Evolutionary conservation across 2,888 invertebrate species (phyloP).

Genomic region (Micoletzkya japonica): DNA sequence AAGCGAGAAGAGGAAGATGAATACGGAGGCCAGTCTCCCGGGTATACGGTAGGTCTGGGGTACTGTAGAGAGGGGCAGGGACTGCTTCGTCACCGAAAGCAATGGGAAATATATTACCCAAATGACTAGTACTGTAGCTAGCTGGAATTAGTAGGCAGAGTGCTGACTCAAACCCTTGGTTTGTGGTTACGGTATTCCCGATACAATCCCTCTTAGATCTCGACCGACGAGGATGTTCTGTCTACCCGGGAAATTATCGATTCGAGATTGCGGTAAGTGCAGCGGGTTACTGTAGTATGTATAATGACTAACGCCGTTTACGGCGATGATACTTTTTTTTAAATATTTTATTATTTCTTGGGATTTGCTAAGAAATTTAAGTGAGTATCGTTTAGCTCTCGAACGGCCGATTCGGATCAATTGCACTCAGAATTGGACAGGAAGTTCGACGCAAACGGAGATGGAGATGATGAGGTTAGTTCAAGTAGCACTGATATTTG

Average conservation of each 20-base stretch:
- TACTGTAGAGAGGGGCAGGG: not conserved
- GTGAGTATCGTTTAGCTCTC: too few species aligned
- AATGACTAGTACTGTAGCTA: too few species aligned
- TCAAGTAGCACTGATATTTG: not conserved
- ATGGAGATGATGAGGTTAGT: not conserved
- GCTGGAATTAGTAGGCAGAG: too few species aligned
- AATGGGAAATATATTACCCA: not conserved
- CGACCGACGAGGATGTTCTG: conserved; percentile 2
- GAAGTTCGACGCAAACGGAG: not conserved
- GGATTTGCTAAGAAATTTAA: too few species aligned
- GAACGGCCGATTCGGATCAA: conserved; percentile 17
- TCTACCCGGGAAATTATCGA: conserved; percentile 18
- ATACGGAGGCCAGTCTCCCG: conserved; percentile 20
- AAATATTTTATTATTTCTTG: too few species aligned
- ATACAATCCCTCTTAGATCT: not conserved
- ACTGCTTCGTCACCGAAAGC: not conserved
- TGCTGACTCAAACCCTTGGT: too few species aligned
- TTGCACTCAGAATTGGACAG: not conserved
- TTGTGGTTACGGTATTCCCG: too few species aligned
- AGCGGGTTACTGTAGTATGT: too few species aligned
- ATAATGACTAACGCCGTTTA: too few species aligned
- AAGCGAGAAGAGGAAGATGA: conserved; percentile 31
- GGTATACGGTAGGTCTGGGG: conserved; percentile 16
- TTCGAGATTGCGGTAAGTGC: conserved; percentile 6
- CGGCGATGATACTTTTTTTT: too few species aligned